phyloP scores from a whole-genome alignment of 2,888 invertebrate species.

The Lathronympha strigana region DNA sequence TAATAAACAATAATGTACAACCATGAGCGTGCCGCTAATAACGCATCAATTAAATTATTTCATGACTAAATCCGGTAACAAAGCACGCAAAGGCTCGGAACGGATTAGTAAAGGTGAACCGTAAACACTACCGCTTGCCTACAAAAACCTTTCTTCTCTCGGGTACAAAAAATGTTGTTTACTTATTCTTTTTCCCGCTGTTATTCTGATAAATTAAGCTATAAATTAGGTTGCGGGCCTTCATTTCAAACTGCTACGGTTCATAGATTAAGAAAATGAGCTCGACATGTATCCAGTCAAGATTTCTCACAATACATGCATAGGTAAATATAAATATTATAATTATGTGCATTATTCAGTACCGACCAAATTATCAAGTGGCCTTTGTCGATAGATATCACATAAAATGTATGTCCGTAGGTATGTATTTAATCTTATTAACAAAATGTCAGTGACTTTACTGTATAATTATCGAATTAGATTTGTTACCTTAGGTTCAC shows the following conservation, averaged over 20 bases:
- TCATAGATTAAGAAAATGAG: slow-evolving; percentile 19
- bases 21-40: slow-evolving; percentile 22
- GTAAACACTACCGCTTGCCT: slow-evolving; percentile 31
- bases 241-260: slow-evolving; percentile 57
- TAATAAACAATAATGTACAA: slow-evolving; percentile 23
- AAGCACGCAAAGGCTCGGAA: slow-evolving; percentile 34
- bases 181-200: slow-evolving; percentile 46
- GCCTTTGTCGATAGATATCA: too few relatives aligned
- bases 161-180: slow-evolving; percentile 50
- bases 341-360: too few relatives aligned
- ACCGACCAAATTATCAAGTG: too few relatives aligned
- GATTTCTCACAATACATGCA: background rate
- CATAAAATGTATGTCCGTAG: too few relatives aligned
- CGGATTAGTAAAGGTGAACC: slow-evolving; percentile 33
- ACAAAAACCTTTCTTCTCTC: slow-evolving; percentile 45
- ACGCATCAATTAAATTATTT: slow-evolving; percentile 34
- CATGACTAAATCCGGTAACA: slow-evolving; percentile 35
- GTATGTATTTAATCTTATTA: too few relatives aligned
- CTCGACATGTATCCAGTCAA: slow-evolving; percentile 1
- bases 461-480: too few relatives aligned
- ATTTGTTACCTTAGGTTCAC: too few relatives aligned
- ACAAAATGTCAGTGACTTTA: too few relatives aligned
- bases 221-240: slow-evolving; percentile 66
- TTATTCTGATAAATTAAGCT: slow-evolving; percentile 65
- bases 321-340: too few relatives aligned